Evolutionary conservation across 2,113 vertebrate species (phyloP).

Genomic region (Percina caprodes): DNA sequence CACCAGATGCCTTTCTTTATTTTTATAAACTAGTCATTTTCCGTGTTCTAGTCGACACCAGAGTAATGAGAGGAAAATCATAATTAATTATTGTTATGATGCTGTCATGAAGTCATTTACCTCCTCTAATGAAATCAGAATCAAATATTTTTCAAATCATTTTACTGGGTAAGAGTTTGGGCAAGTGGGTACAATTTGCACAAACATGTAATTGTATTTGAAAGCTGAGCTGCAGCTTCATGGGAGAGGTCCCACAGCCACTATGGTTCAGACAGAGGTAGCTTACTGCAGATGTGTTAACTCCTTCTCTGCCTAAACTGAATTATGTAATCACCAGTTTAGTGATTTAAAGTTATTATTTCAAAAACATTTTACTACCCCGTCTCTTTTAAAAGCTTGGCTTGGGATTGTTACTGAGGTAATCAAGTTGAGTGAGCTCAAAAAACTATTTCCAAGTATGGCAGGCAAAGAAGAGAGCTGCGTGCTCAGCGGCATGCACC

Average conservation of each 20-base stretch:
- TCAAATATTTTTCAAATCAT: slow-evolving; percentile 33
- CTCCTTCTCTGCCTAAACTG: slow-evolving; percentile 38
- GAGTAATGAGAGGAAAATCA: slow-evolving; percentile 38
- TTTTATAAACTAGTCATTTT: slow-evolving; percentile 38
- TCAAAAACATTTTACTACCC: slow-evolving; percentile 27
- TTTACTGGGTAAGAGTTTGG: slow-evolving; percentile 17
- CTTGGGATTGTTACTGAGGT: slow-evolving; percentile 27
- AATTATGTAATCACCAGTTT: slow-evolving; percentile 41
- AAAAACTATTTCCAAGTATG: slow-evolving; percentile 67
- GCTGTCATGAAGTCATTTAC: slow-evolving; percentile 38
- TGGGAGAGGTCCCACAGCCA: slow-evolving; percentile 34
- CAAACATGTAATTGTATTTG: slow-evolving; percentile 58
- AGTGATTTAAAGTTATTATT: slow-evolving; percentile 15
- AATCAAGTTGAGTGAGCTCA: slow-evolving; percentile 49
- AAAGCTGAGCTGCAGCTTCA: slow-evolving; percentile 44
- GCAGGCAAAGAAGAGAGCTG: slow-evolving; percentile 55
- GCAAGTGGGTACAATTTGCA: slow-evolving; percentile 39
- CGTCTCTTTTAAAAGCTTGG: slow-evolving; percentile 34
- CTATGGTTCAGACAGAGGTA: slow-evolving; percentile 58
- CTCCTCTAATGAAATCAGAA: slow-evolving; percentile 34
- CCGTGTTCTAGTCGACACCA: slow-evolving; percentile 18
- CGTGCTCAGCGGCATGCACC: slow-evolving; percentile 70
- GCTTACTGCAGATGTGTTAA: slow-evolving; percentile 49
- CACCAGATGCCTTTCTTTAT: slow-evolving; percentile 46
- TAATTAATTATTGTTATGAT: slow-evolving; percentile 40